Base-by-base conservation (phyloP, 2,797 vertebrate species). In the Melopsittacus undulatus region DNA sequence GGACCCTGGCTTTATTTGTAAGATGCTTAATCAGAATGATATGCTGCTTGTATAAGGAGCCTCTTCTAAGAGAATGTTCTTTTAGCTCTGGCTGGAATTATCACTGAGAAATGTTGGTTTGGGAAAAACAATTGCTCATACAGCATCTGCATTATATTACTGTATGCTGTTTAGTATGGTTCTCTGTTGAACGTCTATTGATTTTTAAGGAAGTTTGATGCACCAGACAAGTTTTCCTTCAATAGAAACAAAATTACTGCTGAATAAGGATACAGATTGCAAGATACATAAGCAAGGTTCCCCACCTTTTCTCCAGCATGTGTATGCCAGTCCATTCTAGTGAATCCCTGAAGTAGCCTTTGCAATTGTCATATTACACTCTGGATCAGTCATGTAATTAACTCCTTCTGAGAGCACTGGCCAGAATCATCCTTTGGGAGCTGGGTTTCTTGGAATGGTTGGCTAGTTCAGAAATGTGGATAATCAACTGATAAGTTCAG, bases 181-280 rank as follows among this genome's bases (percentile, higher is more conserved):
- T 87, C 88, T 94, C 73, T 92, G 62, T 89, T 93, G 92, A 89
- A 75, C 36, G 40, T 32, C 49, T 91, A 93, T 95, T 91, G 95
- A 96, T 96, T 95, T 96, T 86, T 81, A 67, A 92, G 88, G 70
- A 95, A 93, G 82, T 93, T 70, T 86, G 84, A 94, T 94, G 66
- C 76, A 89, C 59, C 18, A 3, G 68, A 72, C 86, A 85, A 89
- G 49, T 81, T 95, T 94, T 91, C 73, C 72, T 92, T 95, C 92
- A 91, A 91, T 22, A 92, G 79, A 91, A 95, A 75, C 62, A 78
- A 93, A 93, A 93, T 92, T 59, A 69, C 52, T 93, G 46, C 42
- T 83, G 64, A 83, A 87, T 69, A 80, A 54, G 54, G 29, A 77
- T 83, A 43, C 57, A 66, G 21, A 24, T 61, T 72, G 13, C 54